A percentile compares a stretch with the other conserved stretches of the same genome.
Evolutionary conservation across 2,888 invertebrate species (phyloP).

Genomic region (Halictus quadricinctus): DNA sequence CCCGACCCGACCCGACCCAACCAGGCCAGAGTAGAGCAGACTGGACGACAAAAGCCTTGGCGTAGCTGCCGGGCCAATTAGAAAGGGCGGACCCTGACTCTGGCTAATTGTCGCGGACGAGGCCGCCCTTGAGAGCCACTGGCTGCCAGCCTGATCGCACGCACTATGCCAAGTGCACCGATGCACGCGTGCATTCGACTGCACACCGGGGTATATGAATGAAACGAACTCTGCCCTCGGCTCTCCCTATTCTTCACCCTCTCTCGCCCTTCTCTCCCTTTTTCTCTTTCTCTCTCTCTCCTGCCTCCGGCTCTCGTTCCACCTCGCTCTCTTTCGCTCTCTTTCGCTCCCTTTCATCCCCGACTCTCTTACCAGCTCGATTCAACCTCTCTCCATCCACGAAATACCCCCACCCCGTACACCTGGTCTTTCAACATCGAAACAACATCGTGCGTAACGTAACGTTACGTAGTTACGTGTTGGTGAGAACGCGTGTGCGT

Average conservation of each 20-base stretch:
- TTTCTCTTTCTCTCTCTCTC: neutral
- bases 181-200: slow-evolving; percentile 37
- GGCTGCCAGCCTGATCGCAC: slow-evolving; percentile 36
- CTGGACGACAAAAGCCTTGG: slow-evolving; percentile 22
- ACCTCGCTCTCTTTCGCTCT: neutral
- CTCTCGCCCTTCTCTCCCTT: neutral
- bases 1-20: neutral
- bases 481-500: neutral
- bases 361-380: neutral
- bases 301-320: neutral
- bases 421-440: slow-evolving; percentile 12
- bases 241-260: neutral
- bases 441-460: slow-evolving; percentile 49
- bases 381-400: slow-evolving; percentile 1
- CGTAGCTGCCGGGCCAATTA: slow-evolving; percentile 26
- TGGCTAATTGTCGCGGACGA: neutral
- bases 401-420: neutral
- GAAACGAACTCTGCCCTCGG: slow-evolving; percentile 64
- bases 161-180: slow-evolving; percentile 25
- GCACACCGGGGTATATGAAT: slow-evolving; percentile 64
- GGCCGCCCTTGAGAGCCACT: slow-evolving; percentile 56
- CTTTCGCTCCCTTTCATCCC: neutral
- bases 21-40: neutral
- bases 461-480: slow-evolving; percentile 34
- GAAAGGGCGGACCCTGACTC: neutral